Evolutionary conservation across 2,797 vertebrate genomes (phyloP).

Genomic region (Pangasius larnaudii): DNA sequence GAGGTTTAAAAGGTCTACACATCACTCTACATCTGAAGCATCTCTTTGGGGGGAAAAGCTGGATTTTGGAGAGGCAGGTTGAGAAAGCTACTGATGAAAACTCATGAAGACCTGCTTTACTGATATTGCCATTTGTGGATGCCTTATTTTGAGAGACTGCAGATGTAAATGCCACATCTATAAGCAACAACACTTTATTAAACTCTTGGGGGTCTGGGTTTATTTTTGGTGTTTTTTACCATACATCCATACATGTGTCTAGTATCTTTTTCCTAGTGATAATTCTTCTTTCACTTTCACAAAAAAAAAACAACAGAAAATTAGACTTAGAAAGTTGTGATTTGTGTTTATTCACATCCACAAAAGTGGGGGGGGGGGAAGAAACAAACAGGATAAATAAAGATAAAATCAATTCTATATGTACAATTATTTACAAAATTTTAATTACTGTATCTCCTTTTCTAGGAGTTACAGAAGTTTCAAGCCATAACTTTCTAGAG

Average conservation of each 20-base stretch:
- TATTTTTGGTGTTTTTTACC: not conserved
- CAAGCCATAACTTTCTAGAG: not conserved
- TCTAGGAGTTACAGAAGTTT: not conserved
- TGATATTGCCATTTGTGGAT: not conserved
- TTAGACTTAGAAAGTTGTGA: not conserved
- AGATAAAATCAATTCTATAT: not conserved
- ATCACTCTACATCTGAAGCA: conserved; percentile 42
- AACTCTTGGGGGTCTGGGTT: not conserved
- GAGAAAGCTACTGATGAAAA: conserved; percentile 17
- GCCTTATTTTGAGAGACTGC: not conserved
- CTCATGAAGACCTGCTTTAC: not conserved
- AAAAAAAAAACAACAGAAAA: not conserved
- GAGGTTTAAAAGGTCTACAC: conserved; percentile 46
- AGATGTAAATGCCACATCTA: not conserved
- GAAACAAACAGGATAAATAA: not conserved
- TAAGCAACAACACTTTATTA: not conserved
- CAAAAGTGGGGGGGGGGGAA: not conserved
- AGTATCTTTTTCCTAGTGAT: not conserved
- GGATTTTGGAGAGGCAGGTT: conserved; percentile 16
- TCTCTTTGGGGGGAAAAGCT: conserved; percentile 27
- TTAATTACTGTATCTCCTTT: too few species aligned
- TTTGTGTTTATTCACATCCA: not conserved
- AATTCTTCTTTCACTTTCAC: not conserved
- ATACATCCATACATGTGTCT: not conserved
- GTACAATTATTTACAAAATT: not conserved